Evolutionary conservation across 2,113 vertebrate genomes (phyloP).

Genomic region (Hemichromis elongatus): DNA sequence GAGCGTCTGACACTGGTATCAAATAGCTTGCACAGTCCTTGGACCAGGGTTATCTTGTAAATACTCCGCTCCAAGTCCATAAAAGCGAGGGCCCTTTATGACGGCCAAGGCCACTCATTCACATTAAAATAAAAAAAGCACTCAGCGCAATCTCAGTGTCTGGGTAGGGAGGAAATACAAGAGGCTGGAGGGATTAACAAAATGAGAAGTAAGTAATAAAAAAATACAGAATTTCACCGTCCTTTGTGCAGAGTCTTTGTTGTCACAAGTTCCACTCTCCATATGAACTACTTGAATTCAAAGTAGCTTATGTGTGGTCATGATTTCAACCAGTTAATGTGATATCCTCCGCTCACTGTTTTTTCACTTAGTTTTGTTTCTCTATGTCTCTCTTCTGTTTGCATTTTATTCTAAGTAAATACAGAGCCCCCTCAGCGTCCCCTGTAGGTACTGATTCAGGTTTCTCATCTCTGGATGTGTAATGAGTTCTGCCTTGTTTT

Average conservation of each 20-base stretch:
- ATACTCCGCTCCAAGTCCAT: slow-evolving; percentile 67
- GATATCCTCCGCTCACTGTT: slow-evolving; percentile 18
- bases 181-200: slow-evolving; percentile 15
- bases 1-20: slow-evolving; percentile 62
- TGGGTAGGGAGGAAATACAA: slow-evolving; percentile 18
- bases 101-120: slow-evolving; percentile 63
- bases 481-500: slow-evolving; percentile 77
- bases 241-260: slow-evolving; percentile 27
- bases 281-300: slow-evolving; percentile 14
- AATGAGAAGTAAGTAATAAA: slow-evolving; percentile 19
- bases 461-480: slow-evolving; percentile 70
- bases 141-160: slow-evolving; percentile 52
- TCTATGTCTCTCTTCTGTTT: slow-evolving; percentile 27
- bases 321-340: slow-evolving; percentile 50
- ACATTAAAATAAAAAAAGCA: slow-evolving; percentile 68
- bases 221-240: not conserved
- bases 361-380: slow-evolving; percentile 29
- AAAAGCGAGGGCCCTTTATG: slow-evolving; percentile 67
- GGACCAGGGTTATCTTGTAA: slow-evolving; percentile 69
- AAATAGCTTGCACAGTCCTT: slow-evolving; percentile 64
- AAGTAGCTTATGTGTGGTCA: slow-evolving; percentile 27
- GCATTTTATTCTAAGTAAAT: slow-evolving; percentile 57
- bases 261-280: slow-evolving; percentile 20
- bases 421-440: slow-evolving; percentile 48
- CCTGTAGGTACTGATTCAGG: slow-evolving; percentile 65